phyloP scores from a whole-genome alignment of 2,113 vertebrate species.

The Cettia cetti region DNA sequence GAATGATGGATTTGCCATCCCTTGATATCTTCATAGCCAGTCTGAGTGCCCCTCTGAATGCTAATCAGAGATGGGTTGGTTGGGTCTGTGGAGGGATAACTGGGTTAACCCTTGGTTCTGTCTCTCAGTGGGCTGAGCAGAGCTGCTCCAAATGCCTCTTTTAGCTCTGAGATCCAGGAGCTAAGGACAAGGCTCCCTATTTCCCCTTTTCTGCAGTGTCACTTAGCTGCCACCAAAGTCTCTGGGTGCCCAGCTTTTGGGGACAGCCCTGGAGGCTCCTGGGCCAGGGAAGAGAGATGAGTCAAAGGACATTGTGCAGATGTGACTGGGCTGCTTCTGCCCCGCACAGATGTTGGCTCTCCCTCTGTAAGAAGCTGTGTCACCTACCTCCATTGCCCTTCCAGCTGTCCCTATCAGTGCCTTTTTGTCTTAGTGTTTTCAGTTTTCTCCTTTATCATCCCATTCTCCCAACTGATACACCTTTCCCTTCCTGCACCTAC shows the following conservation, averaged over 20 bases:
- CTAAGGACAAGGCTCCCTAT: background rate
- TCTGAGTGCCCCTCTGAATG: background rate
- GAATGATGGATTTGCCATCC: background rate
- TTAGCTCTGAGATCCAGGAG: background rate
- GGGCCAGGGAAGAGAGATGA: background rate
- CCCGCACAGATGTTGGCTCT: background rate
- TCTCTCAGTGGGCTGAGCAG: background rate
- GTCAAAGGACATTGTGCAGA: background rate
- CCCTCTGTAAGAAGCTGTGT: background rate
- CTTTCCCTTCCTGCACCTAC: background rate
- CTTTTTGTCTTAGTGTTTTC: background rate
- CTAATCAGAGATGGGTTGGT: background rate
- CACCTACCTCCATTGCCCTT: background rate
- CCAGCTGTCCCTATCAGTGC: background rate
- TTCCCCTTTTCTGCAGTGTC: background rate
- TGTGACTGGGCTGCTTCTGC: background rate
- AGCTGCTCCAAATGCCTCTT: background rate
- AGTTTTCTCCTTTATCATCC: background rate
- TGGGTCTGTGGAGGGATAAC: background rate
- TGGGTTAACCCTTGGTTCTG: background rate
- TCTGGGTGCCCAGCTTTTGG: background rate
- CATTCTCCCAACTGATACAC: background rate
- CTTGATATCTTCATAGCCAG: constrained; percentile 19
- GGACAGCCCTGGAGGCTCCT: background rate
- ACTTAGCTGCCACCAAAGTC: background rate